Evolutionary conservation across 2,797 vertebrate genomes (phyloP).

Genomic region (Premnoplex brunnescens): DNA sequence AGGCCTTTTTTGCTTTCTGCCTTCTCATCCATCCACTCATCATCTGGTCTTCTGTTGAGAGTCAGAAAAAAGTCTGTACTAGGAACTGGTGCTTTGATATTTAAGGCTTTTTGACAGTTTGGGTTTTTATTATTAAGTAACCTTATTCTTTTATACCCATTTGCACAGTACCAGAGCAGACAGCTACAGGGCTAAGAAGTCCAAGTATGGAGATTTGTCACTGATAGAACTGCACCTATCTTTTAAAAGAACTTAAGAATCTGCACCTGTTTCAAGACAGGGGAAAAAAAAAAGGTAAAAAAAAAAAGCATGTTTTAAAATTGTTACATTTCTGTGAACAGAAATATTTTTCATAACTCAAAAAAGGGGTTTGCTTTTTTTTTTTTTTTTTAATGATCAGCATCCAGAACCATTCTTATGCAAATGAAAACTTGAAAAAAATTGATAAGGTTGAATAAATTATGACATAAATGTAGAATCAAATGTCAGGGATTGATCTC

Average conservation of each 20-base stretch:
- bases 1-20: background rate
- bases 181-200: background rate
- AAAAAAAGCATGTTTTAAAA: background rate
- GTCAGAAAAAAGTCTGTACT: background rate
- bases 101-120: background rate
- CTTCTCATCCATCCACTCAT: background rate
- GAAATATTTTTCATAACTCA: background rate
- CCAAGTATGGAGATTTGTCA: background rate
- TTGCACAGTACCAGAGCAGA: background rate
- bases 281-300: background rate
- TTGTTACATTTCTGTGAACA: background rate
- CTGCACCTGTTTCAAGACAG: background rate
- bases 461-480: background rate
- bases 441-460: background rate
- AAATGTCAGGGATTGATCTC: background rate
- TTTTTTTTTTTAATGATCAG: background rate
- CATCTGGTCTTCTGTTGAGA: background rate
- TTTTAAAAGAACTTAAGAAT: background rate
- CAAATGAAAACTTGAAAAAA: background rate
- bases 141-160: background rate
- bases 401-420: background rate
- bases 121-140: background rate
- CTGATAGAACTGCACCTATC: background rate
- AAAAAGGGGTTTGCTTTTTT: background rate
- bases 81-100: background rate